Evolutionary conservation across 2,113 vertebrate species (phyloP).

Genomic region (Rhynchopsitta pachyrhyncha): DNA sequence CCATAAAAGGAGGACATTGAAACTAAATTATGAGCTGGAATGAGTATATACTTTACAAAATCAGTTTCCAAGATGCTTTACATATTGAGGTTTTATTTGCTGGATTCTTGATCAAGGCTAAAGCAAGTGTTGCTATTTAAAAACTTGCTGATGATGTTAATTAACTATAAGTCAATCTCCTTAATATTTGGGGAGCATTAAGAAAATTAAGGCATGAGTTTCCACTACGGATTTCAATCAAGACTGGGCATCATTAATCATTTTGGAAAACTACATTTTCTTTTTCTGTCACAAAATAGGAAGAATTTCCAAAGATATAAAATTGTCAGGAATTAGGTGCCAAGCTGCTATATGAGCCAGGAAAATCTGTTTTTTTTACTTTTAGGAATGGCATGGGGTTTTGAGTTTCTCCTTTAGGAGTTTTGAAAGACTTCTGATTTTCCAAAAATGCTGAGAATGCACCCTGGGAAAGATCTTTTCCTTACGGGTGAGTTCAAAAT

Average conservation of each 20-base stretch:
- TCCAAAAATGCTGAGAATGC: background rate
- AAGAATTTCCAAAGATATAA: background rate
- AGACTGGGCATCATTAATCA: accelerated
- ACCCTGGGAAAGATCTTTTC: background rate
- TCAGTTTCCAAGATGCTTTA: background rate
- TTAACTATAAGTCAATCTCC: background rate
- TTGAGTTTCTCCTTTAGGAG: background rate
- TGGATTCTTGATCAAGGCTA: background rate
- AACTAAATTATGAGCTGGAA: background rate
- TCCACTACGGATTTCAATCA: background rate
- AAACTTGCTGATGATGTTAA: background rate
- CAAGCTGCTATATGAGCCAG: background rate
- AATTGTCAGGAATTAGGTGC: background rate
- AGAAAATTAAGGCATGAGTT: background rate
- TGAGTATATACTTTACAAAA: background rate
- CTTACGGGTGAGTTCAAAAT: background rate
- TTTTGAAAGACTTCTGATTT: background rate
- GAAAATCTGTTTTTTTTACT: background rate
- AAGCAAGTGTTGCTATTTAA: background rate
- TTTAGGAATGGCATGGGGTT: background rate
- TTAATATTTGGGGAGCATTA: background rate
- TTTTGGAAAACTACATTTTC: background rate
- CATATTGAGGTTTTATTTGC: background rate
- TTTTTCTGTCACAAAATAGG: background rate
- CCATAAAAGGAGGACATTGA: background rate